Evolutionary conservation across 2,113 vertebrate species (phyloP).

Genomic region (Tupaia tana): DNA sequence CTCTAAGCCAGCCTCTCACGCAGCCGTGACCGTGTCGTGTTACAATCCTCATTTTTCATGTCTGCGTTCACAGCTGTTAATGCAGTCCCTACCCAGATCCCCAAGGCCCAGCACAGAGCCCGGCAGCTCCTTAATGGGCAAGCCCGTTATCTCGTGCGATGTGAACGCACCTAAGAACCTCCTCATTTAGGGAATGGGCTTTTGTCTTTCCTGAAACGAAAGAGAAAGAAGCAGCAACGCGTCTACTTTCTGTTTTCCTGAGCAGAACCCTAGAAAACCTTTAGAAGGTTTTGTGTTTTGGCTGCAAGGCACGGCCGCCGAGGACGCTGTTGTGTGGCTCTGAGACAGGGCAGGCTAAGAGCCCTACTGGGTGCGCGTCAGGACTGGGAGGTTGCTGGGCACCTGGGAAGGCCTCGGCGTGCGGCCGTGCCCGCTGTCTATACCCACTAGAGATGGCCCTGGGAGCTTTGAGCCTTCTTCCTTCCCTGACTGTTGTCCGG

Average conservation of each 20-base stretch:
- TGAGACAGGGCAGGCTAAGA: neutral
- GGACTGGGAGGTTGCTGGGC: neutral
- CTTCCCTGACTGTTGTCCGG: neutral
- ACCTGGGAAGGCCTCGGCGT: neutral
- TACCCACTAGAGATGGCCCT: neutral
- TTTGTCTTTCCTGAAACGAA: neutral
- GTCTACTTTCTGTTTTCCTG: neutral
- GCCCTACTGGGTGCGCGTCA: neutral
- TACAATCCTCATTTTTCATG: neutral
- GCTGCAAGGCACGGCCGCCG: neutral
- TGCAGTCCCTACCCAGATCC: neutral
- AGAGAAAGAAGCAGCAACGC: neutral
- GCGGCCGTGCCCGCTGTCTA: neutral
- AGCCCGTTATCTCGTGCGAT: neutral
- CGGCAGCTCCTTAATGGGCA: constrained; percentile 39
- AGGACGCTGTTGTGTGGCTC: neutral
- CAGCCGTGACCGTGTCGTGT: neutral
- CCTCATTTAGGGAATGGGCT: neutral
- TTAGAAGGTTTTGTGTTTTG: neutral
- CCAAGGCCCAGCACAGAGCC: neutral
- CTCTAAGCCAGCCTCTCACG: neutral
- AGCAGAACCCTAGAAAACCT: neutral
- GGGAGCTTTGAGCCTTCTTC: neutral
- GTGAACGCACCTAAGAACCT: neutral
- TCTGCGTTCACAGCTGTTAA: neutral